Base-by-base conservation (phyloP, 1,140 invertebrate species). In the Tribolium madens region DNA sequence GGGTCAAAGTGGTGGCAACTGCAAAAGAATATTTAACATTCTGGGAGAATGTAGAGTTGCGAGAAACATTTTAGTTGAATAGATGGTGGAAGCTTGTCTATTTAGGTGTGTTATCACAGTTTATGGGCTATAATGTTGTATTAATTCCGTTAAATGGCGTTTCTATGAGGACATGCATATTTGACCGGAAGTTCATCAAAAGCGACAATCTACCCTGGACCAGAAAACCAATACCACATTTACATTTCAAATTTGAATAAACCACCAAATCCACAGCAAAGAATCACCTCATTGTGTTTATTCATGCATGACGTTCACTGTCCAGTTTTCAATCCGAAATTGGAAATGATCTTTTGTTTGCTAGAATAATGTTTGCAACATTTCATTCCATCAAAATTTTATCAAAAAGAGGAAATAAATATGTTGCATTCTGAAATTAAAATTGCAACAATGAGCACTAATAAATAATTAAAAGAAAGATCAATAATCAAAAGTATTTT, bases 181-280 rank as follows among this genome's bases (percentile, higher is more conserved):
- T 64, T 26, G 14, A 9, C 21, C 57, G 57, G 57, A 64, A 64
- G 26, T 64, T 26, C 26, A 64, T 64, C 57, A 33, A 33, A 31
- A 64, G 26, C 57, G 14, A 33, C 21, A 31, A 64, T 64, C 57
- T 18, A 33, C 21, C 26, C 14, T 17, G 21, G 57, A 18, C 52
- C 52, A 57, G 15, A 57, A 21, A 57, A 33, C 57, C 57, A 64
- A 64, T 64, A 64, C 17, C 57, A 33, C 57, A 64, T 64, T 64
- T 64, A 64, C 57, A 64, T 33, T 64, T 64, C 26, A 33, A 64
- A 64, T 64, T 64, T 31, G 57, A 3, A 64, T 64, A 33, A 57
- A 64, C 57, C 21, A 33, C 13, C 57, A 64, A 64, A 64, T 64
- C 57, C 57, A 12, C 26, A 64, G 12, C 26, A 64, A 64, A 64